Conservation (phyloP, 2,888 invertebrate species). For the Nemapogon koenigi region DNA sequence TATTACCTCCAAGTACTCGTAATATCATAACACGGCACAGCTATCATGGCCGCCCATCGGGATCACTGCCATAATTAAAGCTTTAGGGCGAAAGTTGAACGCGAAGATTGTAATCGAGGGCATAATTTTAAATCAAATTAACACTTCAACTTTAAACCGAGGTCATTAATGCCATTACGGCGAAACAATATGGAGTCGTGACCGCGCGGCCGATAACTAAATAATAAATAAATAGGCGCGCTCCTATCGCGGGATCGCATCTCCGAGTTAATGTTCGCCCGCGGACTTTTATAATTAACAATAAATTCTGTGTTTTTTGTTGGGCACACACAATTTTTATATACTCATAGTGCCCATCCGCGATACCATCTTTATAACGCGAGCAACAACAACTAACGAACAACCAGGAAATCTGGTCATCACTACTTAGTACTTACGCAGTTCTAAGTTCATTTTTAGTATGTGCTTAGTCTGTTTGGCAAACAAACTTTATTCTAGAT, state of each 20-base stretch:
- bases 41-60: conserved; percentile 40
- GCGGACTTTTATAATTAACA: conserved; percentile 63
- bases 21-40: conserved; percentile 25
- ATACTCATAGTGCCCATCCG: conserved; percentile 25
- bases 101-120: conserved; percentile 53
- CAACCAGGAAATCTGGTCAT: too few relatives aligned
- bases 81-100: conserved; percentile 54
- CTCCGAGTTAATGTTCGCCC: conserved; percentile 55
- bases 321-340: conserved; percentile 35
- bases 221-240: conserved; percentile 63
- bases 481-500: too few relatives aligned
- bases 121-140: conserved; percentile 65
- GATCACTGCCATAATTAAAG: conserved; percentile 55
- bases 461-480: too few relatives aligned
- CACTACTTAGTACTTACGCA: too few relatives aligned
- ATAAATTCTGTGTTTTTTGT: conserved; percentile 63
- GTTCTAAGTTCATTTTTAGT: too few relatives aligned
- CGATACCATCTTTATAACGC: conserved; percentile 56
- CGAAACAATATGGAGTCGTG: conserved; percentile 62
- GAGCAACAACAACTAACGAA: too few relatives aligned
- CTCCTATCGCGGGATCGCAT: conserved; percentile 50
- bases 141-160: conserved; percentile 63
- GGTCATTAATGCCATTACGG: conserved; percentile 60
- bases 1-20: conserved; percentile 23
- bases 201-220: conserved; percentile 57